These are phyloP conservation scores for Python bivittatus DNA, from an alignment of 2,113 vertebrate genomes.

Conservation along the genomic window DNA sequence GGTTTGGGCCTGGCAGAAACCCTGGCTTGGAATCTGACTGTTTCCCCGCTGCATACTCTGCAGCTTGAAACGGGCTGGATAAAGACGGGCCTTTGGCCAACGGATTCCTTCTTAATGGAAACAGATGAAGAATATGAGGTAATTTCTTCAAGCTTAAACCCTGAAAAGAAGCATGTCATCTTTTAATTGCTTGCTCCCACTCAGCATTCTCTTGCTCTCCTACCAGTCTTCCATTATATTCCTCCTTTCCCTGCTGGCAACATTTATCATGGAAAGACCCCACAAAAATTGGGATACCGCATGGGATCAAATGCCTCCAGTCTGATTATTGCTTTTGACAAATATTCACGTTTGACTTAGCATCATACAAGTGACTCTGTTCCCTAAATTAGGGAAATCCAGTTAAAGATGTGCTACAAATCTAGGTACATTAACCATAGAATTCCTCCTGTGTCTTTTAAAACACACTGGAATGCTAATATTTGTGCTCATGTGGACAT, in stretches of 20 bases:
- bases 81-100: slow-evolving; percentile 88
- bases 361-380: neutral
- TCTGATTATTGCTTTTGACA: neutral
- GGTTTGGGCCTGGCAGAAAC: slow-evolving; percentile 84
- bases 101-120: slow-evolving; percentile 83
- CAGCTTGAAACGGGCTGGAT: slow-evolving; percentile 87
- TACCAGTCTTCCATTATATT: slow-evolving; percentile 27
- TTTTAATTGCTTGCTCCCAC: slow-evolving; percentile 73
- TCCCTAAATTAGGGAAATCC: neutral
- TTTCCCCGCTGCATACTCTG: slow-evolving; percentile 83
- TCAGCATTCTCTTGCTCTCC: slow-evolving; percentile 42
- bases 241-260: slow-evolving; percentile 30
- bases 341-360: neutral
- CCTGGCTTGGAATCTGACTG: slow-evolving; percentile 88
- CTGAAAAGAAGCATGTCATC: slow-evolving; percentile 91
- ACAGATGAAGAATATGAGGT: slow-evolving; percentile 77
- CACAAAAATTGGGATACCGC: slow-evolving; percentile 1
- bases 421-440: neutral
- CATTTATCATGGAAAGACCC: slow-evolving; percentile 36
- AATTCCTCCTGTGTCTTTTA: neutral
- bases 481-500: neutral
- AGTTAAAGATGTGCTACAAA: neutral
- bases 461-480: slow-evolving; percentile 8
- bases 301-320: neutral
- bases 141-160: slow-evolving; percentile 79